Percentiles rank a stretch among this genome's conserved stretches.
phyloP scores from a whole-genome alignment of 2,888 invertebrate genomes.

The Melieria crassipennis region DNA sequence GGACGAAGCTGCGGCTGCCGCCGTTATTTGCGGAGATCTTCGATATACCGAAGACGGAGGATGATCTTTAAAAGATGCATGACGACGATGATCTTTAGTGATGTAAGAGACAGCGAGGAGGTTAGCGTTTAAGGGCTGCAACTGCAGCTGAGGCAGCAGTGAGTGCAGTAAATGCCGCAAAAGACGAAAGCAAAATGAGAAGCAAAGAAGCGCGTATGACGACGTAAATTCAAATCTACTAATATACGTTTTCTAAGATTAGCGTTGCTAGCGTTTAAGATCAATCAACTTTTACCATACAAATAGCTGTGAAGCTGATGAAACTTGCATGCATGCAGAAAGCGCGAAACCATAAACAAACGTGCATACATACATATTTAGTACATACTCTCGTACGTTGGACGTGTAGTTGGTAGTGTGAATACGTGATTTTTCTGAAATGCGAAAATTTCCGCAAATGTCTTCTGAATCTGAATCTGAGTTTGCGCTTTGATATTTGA shows the following conservation, averaged over 20 bases:
- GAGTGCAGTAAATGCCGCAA: constrained; percentile 18
- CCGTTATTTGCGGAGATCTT: constrained; percentile 96
- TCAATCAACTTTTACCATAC: not conserved
- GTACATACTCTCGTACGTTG: too few relatives aligned
- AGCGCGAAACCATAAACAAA: not conserved
- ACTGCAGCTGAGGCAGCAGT: not conserved
- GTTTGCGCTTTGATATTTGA: too few relatives aligned
- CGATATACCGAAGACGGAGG: constrained; percentile 90
- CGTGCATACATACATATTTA: constrained; percentile 1
- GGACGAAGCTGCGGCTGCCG: constrained; percentile 85
- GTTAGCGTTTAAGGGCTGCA: not conserved
- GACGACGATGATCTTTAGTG: not conserved
- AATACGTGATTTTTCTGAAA: too few relatives aligned
- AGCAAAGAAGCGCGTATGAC: constrained; percentile 5
- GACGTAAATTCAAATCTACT: not conserved
- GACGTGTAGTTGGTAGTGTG: too few relatives aligned
- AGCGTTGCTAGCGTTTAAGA: constrained; percentile 22
- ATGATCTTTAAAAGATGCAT: constrained; percentile 67
- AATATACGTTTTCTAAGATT: constrained; percentile 20
- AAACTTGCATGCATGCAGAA: too few relatives aligned
- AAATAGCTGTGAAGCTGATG: too few relatives aligned
- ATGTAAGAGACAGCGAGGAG: not conserved
- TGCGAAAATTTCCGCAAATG: too few relatives aligned
- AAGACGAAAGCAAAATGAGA: constrained; percentile 26
- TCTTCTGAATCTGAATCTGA: too few relatives aligned